phyloP scores from a whole-genome alignment of 2,797 vertebrate species.

The Pygocentrus nattereri region DNA sequence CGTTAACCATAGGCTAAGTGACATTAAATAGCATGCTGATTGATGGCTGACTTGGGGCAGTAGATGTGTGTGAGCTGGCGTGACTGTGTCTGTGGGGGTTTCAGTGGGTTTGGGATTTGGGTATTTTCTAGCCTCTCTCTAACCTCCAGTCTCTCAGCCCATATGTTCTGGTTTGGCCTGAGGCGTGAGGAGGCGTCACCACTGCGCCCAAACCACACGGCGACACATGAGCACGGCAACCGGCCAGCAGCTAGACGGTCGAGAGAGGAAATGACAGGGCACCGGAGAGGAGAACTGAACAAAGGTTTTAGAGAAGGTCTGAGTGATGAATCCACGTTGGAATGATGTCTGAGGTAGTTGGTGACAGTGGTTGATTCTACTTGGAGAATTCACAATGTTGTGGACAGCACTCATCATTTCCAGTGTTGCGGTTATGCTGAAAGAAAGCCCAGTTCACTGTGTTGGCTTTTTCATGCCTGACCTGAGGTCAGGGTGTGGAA shows the following conservation, averaged over 20 bases:
- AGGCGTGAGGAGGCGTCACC: slow-evolving; percentile 10
- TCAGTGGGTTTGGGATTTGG: slow-evolving; percentile 46
- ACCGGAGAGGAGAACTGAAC: background rate
- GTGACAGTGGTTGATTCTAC: slow-evolving; percentile 14
- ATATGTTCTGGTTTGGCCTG: slow-evolving; percentile 64
- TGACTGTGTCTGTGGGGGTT: slow-evolving; percentile 13
- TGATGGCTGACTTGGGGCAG: slow-evolving; percentile 16
- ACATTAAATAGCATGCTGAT: slow-evolving; percentile 8
- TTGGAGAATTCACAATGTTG: background rate
- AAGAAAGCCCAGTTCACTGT: background rate
- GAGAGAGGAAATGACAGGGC: background rate
- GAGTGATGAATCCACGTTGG: background rate
- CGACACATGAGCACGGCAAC: slow-evolving; percentile 38
- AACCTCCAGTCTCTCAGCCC: slow-evolving; percentile 64
- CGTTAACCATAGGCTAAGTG: slow-evolving; percentile 5
- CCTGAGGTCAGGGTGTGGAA: slow-evolving; percentile 21
- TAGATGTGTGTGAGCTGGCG: slow-evolving; percentile 28
- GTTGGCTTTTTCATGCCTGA: slow-evolving; percentile 28
- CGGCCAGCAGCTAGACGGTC: slow-evolving; percentile 5
- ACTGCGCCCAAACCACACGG: slow-evolving; percentile 45
- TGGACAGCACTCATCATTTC: background rate
- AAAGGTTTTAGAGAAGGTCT: background rate
- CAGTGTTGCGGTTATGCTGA: slow-evolving; percentile 2
- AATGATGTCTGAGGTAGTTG: slow-evolving; percentile 1
- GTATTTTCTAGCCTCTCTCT: slow-evolving; percentile 75